Evolutionary conservation across 2,113 vertebrate genomes (phyloP), one percentile per base, ranked within the genome.

Genomic region (Syrrhaptes paradoxus): DNA sequence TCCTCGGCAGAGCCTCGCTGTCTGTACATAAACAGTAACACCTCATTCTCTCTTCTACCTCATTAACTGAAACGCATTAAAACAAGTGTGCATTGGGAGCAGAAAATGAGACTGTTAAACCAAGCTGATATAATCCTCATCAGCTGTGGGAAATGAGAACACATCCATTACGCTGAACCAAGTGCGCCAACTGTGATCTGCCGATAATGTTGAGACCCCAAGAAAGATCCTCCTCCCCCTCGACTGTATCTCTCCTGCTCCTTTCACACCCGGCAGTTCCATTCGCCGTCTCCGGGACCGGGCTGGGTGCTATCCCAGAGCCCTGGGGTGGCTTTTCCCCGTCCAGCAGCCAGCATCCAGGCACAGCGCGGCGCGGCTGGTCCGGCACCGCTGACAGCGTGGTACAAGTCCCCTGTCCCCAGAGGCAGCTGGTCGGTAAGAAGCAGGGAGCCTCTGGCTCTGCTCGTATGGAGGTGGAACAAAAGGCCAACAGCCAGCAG

Each of bases 61-160:
- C 98, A 98, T 98, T 98, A 98, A 98, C 98, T 89, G 97, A 97
- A 98, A 98, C 95, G 95, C 97, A 98, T 98, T 98, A 98, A 98
- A 98, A 98, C 97, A 97, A 97, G 98, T 85, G 96, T 97, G 98
- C 97, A 88, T 76, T 97, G 97, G 98, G 98, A 98, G 96, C 96
- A 97, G 98, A 96, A 98, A 98, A 98, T 97, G 97, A 98, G 97
- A 96, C 97, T 97, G 98, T 96, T 98, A 97, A 98, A 97, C 97
- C 97, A 97, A 97, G 97, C 98, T 97, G 98, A 98, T 97, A 97
- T 97, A 98, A 98, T 97, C 98, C 97, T 97, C 97, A 92, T 97
- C 97, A 97, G 97, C 98, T 96, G 97, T 94, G 97, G 97, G 98
- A 97, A 96, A 98, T 81, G 90, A 96, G 97, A 87, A 88, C 45